Base-by-base conservation (phyloP, 2,888 invertebrate species). In the Orchesella flavescens region DNA sequence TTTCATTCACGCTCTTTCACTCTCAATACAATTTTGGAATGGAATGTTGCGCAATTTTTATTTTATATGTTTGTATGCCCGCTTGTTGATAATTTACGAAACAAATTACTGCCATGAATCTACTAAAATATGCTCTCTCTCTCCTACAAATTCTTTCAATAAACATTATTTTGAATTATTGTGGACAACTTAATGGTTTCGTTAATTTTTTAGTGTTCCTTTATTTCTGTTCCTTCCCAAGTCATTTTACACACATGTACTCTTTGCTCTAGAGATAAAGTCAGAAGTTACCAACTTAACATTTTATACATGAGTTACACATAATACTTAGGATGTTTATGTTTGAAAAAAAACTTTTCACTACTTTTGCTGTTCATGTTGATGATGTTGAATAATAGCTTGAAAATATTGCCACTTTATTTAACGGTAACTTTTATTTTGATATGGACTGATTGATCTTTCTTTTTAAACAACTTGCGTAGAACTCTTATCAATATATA, bases 151-250 rank as follows among this genome's bases (percentile, higher is more conserved):
- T n/a, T 34, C 7, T 7, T 34, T 7, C 2, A 34, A 34, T 34
- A 34, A 34, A 34, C 7, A 7, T 34, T 34, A 34, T 34, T n/a
- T 34, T 4, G 34, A 34, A 34, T 34, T 34, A 34, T 7, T 34
- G 34, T 34, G 34, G 34, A 34, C 34, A 34, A 34, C 3, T 34
- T 34, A 7, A 34, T 34, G 34, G 34, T 34, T 34, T 34, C 34
- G 34, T 57, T 72, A 43, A 24, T 69, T 63, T 59, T 78, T 78
- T 71, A 71, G 78, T 71, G 78, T 78, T 78, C 78, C 71, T 71
- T 78, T 77, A 61, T 76, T 68, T 21, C 68, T 69, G 44, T 71
- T 78, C 71, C 71, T 78, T 78, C 71, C 63, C 17, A 78, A 61
- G 34, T 71, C 71, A 71, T 71, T 78, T 78, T 71, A 63, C 63